A percentile compares a stretch with the other conserved stretches of the same genome.
These are phyloP conservation scores for Laterallus jamaicensis DNA, from an alignment of 2,113 vertebrate genomes.

Conservation along the genomic window DNA sequence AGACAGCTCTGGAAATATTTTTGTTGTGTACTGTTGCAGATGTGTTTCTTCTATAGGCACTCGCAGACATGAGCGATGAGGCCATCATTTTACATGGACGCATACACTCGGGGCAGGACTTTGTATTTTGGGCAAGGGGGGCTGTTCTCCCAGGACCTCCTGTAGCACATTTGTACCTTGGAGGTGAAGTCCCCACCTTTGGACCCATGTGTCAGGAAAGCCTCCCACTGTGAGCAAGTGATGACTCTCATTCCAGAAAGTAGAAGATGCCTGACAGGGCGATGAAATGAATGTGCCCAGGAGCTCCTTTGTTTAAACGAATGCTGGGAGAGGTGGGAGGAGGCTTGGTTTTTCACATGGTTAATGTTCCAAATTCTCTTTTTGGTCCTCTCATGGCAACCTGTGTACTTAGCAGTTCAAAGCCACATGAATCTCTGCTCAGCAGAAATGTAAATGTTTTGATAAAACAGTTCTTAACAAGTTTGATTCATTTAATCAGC, in stretches of 20 bases:
- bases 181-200: neutral
- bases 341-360: constrained; percentile 23
- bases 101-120: neutral
- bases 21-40: neutral
- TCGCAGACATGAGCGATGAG: neutral
- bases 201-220: neutral
- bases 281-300: neutral
- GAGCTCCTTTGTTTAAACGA: constrained; percentile 14
- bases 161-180: neutral
- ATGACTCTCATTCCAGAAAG: neutral
- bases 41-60: neutral
- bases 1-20: neutral
- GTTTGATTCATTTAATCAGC: constrained; percentile 44
- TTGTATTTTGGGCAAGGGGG: neutral
- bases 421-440: constrained; percentile 59
- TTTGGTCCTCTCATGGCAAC: constrained; percentile 41
- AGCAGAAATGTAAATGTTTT: constrained; percentile 75
- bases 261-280: neutral
- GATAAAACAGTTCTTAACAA: constrained; percentile 49
- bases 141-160: neutral
- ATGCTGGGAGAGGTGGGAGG: neutral
- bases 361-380: constrained; percentile 9
- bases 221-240: neutral
- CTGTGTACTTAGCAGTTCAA: constrained; percentile 53
- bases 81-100: neutral